phyloP scores from a whole-genome alignment of 2,113 vertebrate species.

The Tragulus kanchil region DNA sequence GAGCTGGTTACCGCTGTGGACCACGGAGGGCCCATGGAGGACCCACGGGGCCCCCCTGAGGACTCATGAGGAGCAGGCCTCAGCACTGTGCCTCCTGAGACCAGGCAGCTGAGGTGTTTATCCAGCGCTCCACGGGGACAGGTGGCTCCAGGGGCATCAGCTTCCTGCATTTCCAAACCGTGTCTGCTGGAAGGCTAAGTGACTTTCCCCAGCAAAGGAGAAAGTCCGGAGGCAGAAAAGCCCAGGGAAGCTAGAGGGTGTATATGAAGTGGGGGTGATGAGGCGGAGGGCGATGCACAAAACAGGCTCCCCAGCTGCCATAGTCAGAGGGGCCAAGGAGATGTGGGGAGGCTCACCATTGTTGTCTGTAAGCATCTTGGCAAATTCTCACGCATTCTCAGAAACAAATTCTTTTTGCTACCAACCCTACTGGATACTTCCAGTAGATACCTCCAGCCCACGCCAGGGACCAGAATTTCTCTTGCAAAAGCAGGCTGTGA shows the following conservation, averaged over 20 bases:
- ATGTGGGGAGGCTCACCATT: neutral
- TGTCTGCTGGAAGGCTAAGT: neutral
- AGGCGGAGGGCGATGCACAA: neutral
- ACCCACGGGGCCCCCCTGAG: neutral
- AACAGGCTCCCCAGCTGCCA: neutral
- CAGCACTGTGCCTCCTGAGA: neutral
- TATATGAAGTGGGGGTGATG: neutral
- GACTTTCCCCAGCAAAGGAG: neutral
- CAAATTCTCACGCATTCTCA: accelerated
- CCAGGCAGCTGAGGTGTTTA: neutral
- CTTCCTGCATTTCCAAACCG: neutral
- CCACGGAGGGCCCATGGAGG: neutral
- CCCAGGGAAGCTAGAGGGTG: neutral
- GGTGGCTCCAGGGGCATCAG: neutral
- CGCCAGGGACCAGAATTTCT: neutral
- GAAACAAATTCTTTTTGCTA: neutral
- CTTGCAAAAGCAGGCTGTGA: neutral
- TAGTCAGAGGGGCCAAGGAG: neutral
- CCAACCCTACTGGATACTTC: neutral
- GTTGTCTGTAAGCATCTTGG: neutral
- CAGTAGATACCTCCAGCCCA: neutral
- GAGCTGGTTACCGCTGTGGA: neutral
- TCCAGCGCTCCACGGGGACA: neutral
- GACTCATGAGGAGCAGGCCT: neutral
- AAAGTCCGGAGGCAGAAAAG: neutral